phyloP scores from a whole-genome alignment of 2,888 invertebrate species.

The Cheilosia impressa region DNA sequence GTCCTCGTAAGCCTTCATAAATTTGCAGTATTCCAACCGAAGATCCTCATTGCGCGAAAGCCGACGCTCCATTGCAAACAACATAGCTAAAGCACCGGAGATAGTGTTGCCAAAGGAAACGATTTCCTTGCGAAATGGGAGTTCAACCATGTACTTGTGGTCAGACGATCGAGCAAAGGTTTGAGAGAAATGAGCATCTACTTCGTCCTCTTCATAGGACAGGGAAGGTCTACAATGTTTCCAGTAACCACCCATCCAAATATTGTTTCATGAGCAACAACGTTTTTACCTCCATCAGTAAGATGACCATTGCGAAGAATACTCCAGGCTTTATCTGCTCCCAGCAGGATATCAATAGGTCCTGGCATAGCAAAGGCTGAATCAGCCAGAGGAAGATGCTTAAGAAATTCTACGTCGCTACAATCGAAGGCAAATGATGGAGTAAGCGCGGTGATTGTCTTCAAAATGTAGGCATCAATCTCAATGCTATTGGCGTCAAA shows the following conservation, averaged over 20 bases:
- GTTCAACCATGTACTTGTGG: conserved; percentile 11
- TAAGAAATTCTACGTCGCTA: background rate
- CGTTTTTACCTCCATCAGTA: background rate
- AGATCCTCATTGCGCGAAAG: background rate
- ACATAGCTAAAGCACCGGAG: conserved; percentile 13
- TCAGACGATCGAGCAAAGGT: background rate
- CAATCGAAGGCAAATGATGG: background rate
- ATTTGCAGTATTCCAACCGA: background rate
- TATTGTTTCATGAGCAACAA: conserved; percentile 8
- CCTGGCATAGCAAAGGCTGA: background rate
- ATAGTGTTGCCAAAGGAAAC: conserved; percentile 14
- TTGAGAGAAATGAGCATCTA: background rate
- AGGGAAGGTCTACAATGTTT: background rate
- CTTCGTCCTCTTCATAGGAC: background rate
- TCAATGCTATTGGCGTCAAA: background rate
- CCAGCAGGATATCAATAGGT: background rate
- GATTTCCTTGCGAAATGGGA: conserved; percentile 19
- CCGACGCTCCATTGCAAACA: too few relatives aligned
- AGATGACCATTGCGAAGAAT: conserved; percentile 12
- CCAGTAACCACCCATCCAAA: conserved; percentile 28
- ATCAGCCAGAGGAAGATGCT: conserved; percentile 3
- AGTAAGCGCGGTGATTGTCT: background rate
- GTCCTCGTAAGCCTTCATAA: background rate
- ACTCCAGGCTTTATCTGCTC: conserved; percentile 11
- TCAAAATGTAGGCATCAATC: conserved; percentile 19